Evolutionary conservation across 2,113 vertebrate species (phyloP).

Genomic region (Crotalus horridus): DNA sequence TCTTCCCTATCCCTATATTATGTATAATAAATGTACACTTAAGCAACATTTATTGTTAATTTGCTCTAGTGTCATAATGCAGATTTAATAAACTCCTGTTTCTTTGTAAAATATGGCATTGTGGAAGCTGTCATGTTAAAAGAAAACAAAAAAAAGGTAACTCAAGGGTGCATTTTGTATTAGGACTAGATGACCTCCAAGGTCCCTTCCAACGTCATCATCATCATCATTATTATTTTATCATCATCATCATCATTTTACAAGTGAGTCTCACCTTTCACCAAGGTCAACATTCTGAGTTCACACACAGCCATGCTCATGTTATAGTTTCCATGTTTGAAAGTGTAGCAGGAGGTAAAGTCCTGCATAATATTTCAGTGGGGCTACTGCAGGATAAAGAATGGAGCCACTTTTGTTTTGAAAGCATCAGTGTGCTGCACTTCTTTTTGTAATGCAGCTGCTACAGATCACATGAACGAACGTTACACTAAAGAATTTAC

Average conservation of each 20-base stretch:
- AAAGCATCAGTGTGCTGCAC: neutral
- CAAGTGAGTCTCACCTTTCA: neutral
- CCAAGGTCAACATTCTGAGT: neutral
- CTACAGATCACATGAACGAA: neutral
- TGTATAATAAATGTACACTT: neutral
- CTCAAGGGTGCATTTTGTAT: neutral
- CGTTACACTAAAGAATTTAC: neutral
- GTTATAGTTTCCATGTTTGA: neutral
- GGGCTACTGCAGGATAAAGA: neutral
- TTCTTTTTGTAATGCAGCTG: neutral
- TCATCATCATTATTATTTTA: no score
- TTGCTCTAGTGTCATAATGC: neutral
- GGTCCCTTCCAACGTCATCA: no score
- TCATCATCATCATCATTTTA: neutral
- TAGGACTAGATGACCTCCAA: no score
- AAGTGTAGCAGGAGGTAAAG: neutral
- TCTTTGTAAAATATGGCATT: neutral
- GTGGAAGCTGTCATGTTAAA: neutral
- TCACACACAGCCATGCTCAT: neutral
- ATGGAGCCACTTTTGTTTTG: neutral
- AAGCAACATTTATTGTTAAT: neutral
- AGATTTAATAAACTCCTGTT: neutral
- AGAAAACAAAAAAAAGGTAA: neutral
- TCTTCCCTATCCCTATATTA: neutral
- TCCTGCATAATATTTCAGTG: neutral